Base-by-base conservation (phyloP, 2,797 vertebrate species). In the Enteromius radiatus region DNA sequence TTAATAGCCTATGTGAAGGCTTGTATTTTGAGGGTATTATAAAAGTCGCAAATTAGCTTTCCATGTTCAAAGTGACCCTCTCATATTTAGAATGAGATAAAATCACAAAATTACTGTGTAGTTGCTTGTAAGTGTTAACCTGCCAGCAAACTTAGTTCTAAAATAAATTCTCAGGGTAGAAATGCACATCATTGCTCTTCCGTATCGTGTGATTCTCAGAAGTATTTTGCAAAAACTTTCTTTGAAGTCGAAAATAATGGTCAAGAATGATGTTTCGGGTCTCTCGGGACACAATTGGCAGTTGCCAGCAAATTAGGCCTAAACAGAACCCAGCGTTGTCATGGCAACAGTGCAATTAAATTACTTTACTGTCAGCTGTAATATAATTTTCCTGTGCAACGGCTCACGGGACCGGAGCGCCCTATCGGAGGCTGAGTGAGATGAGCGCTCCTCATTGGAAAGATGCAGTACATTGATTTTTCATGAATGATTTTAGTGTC, bases 301-400 rank as follows among this genome's bases (percentile, higher is more conserved):
- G 94, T 85, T 67, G 80, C 70, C 85, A 94, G 94, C 93, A 95
- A 95, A 96, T 96, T 95, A 95, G 94, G 93, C 93, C 93, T 94
- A 96, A 95, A 96, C 95, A 94, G 95, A 96, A 94, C 93, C 92
- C 92, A 90, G 64, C 86, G 95, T 96, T 93, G 94, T 93, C 95
- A 96, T 96, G 91, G 96, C 93, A 95, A 97, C 95, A 91, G 89
- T 84, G 92, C 95, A 95, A 95, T 96, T 95, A 96, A 95, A 95
- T 96, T 94, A 96, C 94, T 95, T 95, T 93, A 93, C 95, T 95
- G 95, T 95, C 95, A 94, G 95, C 94, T 95, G 93, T 95, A 94
- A 95, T 95, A 94, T 93, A 93, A 95, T 95, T 96, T 95, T 94
- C 91, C 91, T 92, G 94, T 92, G 94, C 92, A 91, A 92, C 93